Percentiles rank a stretch among this genome's conserved stretches.
Conservation (phyloP, 2,888 invertebrate genomes). For the Anthophora plumipes region DNA sequence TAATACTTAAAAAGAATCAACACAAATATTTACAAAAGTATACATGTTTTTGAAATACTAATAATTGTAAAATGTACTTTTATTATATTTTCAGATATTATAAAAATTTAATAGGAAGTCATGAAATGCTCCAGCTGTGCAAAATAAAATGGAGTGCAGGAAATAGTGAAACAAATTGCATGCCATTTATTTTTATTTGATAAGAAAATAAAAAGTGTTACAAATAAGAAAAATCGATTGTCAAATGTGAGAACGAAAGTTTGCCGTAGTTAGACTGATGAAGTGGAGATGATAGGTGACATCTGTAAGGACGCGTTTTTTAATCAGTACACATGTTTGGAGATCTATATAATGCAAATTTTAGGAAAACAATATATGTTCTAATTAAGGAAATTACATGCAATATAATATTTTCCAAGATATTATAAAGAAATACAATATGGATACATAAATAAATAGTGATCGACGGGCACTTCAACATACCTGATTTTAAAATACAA, state of each 20-base stretch:
- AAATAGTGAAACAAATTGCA: background rate
- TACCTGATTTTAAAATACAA: conserved; percentile 58
- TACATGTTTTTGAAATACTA: background rate
- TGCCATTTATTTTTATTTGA: background rate
- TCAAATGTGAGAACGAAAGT: conserved; percentile 21
- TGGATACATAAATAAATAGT: conserved; percentile 67
- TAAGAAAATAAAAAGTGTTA: background rate
- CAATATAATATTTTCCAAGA: background rate
- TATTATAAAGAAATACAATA: conserved; percentile 51
- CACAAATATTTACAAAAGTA: background rate
- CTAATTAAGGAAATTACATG: background rate
- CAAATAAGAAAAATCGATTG: conserved; percentile 7
- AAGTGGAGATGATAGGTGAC: conserved; percentile 48
- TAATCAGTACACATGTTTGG: conserved; percentile 11
- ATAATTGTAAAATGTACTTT: conserved; percentile 12
- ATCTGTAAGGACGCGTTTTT: conserved; percentile 55
- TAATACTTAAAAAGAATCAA: background rate
- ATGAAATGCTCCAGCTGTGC: conserved; percentile 35
- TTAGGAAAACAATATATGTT: background rate
- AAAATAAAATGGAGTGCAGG: conserved; percentile 33
- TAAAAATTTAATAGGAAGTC: conserved; percentile 1
- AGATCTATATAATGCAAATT: background rate
- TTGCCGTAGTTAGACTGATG: conserved; percentile 9
- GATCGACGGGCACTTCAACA: conserved; percentile 27
- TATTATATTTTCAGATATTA: conserved; percentile 1